Base-by-base conservation (phyloP, 2,797 vertebrate genomes). In the Sorex maritimensis region DNA sequence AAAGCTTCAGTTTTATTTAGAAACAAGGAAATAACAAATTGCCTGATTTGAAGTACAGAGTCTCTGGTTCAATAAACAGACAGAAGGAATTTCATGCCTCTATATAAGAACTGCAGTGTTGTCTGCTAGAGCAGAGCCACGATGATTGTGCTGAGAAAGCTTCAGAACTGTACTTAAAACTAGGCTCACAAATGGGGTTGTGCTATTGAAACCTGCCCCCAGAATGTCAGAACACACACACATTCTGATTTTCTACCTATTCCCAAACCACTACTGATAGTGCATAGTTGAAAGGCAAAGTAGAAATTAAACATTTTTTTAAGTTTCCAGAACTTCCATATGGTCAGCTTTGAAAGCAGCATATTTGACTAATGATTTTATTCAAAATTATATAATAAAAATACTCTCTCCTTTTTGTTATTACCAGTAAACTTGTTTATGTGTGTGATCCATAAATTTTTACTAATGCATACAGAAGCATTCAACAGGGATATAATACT, bases 1-100 rank as follows among this genome's bases (percentile, higher is more conserved):
- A 13, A 86, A 91, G 72, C 30, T 86, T 81, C 8, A 79, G 49
- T 81, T 91, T 90, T 88, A 71, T 74, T 93, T 86, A 92, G 81
- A 81, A 90, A 79, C 14, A 86, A 93, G 38, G 21, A 88, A 74
- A 78, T 11, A 81, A 11, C 21, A 85, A 73, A 72, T n/a, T 73
- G 17, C 26, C 30, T 74, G 9, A 88, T 38, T 61, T 71, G 81
- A 95, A 92, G 44, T 38, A 69, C 1, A 82, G 63, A 6, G 7
- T 13, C n/a, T 6, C 58, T 34, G 68, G 15, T 83, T 83, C n/a
- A 71, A 68, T 63, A 63, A 84, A 49, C 28, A 88, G 68, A 90
- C 88, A 55, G 24, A 17, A 86, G 72, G 24, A 26, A 41, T 30
- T 83, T 81, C 8, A 21, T 44, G 34, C 67, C 13, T 86, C 23